These are phyloP conservation scores for Mesoclemmys tuberculata DNA, from an alignment of 2,113 vertebrate genomes.

Conservation along the genomic window DNA sequence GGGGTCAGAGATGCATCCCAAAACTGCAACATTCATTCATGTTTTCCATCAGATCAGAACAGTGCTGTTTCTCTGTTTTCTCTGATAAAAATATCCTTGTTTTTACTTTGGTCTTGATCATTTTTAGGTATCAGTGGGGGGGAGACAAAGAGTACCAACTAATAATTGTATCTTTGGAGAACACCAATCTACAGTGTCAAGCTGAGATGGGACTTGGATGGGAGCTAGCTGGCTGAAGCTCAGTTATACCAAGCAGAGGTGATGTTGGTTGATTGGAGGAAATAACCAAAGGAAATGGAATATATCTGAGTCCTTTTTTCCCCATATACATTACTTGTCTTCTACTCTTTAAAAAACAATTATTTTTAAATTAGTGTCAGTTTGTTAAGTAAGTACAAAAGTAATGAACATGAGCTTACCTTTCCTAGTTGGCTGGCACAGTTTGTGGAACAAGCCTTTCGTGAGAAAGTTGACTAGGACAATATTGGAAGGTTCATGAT, in stretches of 20 bases:
- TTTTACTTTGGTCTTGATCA: too few relatives aligned
- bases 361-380: background rate
- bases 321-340: background rate
- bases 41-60: background rate
- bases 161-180: too few relatives aligned
- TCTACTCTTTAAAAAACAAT: background rate
- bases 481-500: slow-evolving; percentile 46
- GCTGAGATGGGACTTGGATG: background rate
- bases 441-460: slow-evolving; percentile 37
- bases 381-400: background rate
- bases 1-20: background rate
- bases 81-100: too few relatives aligned
- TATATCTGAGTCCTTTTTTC: background rate
- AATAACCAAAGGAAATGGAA: background rate
- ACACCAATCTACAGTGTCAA: background rate
- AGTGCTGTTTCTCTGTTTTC: background rate
- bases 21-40: background rate
- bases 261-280: background rate
- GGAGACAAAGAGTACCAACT: too few relatives aligned
- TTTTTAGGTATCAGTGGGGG: too few relatives aligned
- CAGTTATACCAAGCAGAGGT: background rate
- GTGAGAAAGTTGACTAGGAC: slow-evolving; percentile 43
- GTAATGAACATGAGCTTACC: background rate
- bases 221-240: background rate
- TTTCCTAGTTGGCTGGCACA: background rate